These are phyloP conservation scores for Channa argus DNA, from an alignment of 2,113 vertebrate genomes.

Conservation along the genomic window DNA sequence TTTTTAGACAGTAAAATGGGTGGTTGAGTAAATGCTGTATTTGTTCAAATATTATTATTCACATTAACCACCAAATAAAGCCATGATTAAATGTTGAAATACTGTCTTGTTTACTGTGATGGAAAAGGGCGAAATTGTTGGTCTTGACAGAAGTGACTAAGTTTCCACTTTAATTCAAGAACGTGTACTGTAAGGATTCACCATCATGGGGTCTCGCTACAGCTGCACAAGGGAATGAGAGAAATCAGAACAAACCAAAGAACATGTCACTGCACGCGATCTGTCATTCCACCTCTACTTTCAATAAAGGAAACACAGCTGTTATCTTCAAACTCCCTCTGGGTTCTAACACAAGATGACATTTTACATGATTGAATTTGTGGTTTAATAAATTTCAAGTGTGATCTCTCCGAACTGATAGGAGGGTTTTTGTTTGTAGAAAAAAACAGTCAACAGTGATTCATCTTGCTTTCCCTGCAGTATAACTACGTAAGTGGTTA, in stretches of 20 bases:
- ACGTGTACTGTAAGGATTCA: not conserved
- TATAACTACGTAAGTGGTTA: too few species aligned
- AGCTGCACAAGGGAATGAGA: not conserved
- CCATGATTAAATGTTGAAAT: slow-evolving; percentile 9
- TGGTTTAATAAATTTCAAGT: not conserved
- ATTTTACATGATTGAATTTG: too few species aligned
- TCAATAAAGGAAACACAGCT: not conserved
- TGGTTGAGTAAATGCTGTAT: too few species aligned
- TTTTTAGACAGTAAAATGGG: too few species aligned
- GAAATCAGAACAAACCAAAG: slow-evolving; percentile 2
- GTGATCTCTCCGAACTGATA: not conserved
- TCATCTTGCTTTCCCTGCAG: slow-evolving; percentile 4
- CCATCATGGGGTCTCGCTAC: not conserved
- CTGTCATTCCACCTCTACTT: not conserved
- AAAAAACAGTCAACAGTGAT: too few species aligned
- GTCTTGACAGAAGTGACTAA: not conserved
- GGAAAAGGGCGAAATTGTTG: not conserved
- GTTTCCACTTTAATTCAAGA: not conserved
- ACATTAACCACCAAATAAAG: slow-evolving; percentile 14
- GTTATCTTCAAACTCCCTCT: not conserved
- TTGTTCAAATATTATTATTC: not conserved
- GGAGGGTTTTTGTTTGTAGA: too few species aligned
- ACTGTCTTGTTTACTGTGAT: not conserved
- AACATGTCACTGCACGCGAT: slow-evolving; percentile 3
- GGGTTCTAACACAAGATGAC: not conserved